These are phyloP conservation scores for Albula goreensis DNA, from an alignment of 2,113 vertebrate species.

Conservation along the genomic window DNA sequence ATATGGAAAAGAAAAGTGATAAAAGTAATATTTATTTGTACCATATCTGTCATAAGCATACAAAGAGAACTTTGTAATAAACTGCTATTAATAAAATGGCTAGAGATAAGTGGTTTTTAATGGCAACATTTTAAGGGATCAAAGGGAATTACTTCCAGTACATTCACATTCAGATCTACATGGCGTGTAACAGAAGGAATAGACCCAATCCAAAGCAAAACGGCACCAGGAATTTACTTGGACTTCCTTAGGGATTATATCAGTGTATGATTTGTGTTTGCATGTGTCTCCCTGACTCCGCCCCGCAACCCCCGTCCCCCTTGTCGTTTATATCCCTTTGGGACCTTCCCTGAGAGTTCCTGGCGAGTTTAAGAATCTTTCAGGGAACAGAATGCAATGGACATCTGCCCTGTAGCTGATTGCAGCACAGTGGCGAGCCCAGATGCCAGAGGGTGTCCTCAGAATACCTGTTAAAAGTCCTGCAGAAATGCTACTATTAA, in stretches of 20 bases:
- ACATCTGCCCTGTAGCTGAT: conserved; percentile 17
- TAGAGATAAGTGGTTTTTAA: too few species aligned
- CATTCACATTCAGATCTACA: neutral
- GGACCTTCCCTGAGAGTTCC: neutral
- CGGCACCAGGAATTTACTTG: too few species aligned
- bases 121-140: too few species aligned
- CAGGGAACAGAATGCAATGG: conserved; percentile 12
- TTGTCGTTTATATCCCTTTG: neutral
- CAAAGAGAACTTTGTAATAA: too few species aligned
- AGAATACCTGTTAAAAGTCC: conserved; percentile 21
- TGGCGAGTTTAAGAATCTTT: neutral
- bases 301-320: neutral
- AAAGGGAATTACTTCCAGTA: too few species aligned
- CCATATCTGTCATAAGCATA: too few species aligned
- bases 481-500: neutral
- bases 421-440: neutral
- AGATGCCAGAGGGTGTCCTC: conserved; percentile 33
- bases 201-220: neutral
- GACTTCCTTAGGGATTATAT: neutral
- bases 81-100: too few species aligned
- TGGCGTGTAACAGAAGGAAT: neutral
- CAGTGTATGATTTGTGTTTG: neutral
- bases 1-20: too few species aligned
- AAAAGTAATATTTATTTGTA: too few species aligned
- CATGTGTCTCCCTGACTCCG: neutral